A percentile compares a stretch with the other conserved stretches of the same genome.
Conservation (phyloP, 1,140 invertebrate genomes). For the Calephelis nemesis region DNA sequence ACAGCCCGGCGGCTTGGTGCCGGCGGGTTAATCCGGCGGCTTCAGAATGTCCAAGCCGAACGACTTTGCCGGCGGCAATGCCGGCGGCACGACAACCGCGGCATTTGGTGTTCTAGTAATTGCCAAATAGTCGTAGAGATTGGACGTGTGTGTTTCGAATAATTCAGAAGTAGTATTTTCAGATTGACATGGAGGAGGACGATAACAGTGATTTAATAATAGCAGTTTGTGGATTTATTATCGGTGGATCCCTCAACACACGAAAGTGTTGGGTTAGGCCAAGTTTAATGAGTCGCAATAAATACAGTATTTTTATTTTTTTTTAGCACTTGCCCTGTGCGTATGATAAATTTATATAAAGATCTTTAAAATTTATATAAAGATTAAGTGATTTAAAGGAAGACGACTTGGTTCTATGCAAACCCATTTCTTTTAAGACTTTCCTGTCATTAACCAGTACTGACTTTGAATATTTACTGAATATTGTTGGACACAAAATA, state of each 20-base stretch:
- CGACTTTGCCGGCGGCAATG: too few relatives aligned
- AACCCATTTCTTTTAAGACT: conserved; percentile 14
- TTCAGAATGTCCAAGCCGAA: too few relatives aligned
- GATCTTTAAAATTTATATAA: too few relatives aligned
- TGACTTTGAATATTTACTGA: conserved; percentile 22
- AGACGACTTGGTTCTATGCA: conserved; percentile 11
- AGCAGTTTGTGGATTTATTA: conserved; percentile 8
- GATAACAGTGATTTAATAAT: conserved; percentile 8
- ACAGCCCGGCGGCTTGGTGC: too few relatives aligned
- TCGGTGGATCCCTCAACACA: conserved; percentile 4
- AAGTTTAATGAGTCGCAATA: conserved; percentile 10
- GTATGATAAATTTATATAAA: too few relatives aligned
- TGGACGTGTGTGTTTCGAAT: too few relatives aligned
- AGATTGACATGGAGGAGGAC: conserved; percentile 6
- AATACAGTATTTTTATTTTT: conserved; percentile 1
- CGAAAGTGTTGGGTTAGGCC: conserved; percentile 5
- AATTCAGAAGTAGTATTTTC: not conserved
- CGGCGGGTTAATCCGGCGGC: too few relatives aligned
- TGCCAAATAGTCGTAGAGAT: too few relatives aligned
- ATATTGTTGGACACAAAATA: conserved; percentile 20
- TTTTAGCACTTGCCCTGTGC: too few relatives aligned
- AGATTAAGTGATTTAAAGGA: conserved; percentile 11
- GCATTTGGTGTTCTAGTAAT: too few relatives aligned
- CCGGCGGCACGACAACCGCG: too few relatives aligned
- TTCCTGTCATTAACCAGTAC: conserved; percentile 18